Base-by-base conservation (phyloP, 2,113 vertebrate species). In the Amphiprion percula region DNA sequence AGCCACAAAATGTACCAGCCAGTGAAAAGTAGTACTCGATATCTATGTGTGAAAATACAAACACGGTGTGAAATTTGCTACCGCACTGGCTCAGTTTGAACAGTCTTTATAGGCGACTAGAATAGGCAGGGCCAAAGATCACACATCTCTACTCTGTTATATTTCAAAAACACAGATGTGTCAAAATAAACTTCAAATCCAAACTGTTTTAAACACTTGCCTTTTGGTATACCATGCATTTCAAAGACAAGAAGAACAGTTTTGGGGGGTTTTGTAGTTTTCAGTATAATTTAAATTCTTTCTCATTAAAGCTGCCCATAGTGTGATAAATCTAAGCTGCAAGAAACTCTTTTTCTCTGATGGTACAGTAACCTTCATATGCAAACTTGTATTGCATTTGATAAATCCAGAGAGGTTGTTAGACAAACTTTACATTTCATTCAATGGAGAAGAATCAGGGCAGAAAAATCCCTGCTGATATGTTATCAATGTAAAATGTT, bases 31-130 rank as follows among this genome's bases (percentile, higher is more conserved):
- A 75, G 46, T 49, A 17, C 33, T 68, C 1, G 2, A 21, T 63
- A 39, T 14, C n/a, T 46, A 64, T 55, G 52, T 77, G 66, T 37
- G 74, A 74, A 59, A 68, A 76, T 53, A 68, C 52, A 71, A 67
- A 53, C 62, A 39, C 37, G 39, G 30, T 63, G 56, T 53, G 50
- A 63, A 62, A 56, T 55, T 0, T 33, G 3, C 58, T 54, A 3
- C 67, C 19, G 2, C 24, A 12, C 63, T 30, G 23, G 21, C 21
- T 28, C 21, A 2, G 17, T 56, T 30, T 17, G 5, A 10, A n/a
- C 47, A 30, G 12, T 14, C 44, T 67, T 33, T 46, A 49, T 5
- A 5, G 37, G 44, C 4, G 17, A 37, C 23, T 1, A 4, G 41
- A 24, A 71, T 16, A 75, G 10, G 47, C 54, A 24, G 78, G 62